Evolutionary conservation across 2,113 vertebrate species (phyloP), one percentile per base, ranked within the genome.

Genomic region (Salminus brasiliensis): DNA sequence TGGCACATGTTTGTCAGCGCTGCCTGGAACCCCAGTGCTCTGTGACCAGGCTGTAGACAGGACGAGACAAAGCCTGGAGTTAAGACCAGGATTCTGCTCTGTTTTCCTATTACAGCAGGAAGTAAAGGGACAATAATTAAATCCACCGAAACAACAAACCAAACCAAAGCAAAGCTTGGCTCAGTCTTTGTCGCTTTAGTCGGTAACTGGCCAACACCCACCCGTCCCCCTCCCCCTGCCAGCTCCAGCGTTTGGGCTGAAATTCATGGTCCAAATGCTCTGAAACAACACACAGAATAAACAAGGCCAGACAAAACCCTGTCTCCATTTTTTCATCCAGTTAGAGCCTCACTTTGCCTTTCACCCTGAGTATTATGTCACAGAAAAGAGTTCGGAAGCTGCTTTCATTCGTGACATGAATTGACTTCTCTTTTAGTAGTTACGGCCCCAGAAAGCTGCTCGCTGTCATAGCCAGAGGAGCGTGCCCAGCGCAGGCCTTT

Each of bases 251-350:
- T 52, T 65, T 41, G 53, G 69, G 29, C 30, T 29, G 47, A 72
- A 75, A 79, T 72, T 53, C 57, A 68, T 76, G 52, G 68, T 65
- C 65, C 63, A 59, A 75, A 73, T 47, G 36, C 63, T 83, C 74
- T 80, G 55, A 55, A 83, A 85, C 49, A 85, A 82, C 76, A 82
- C 9, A 29, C 80, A 73, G 41, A 41, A 68, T 82, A 85, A 85
- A 80, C 73, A 74, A 66, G 18, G 41, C 39, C 1, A 7, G 62
- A 71, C 32, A 65, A 18, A 41, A 30, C 55, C 29, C 29, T 25
- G 0, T 25, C 55, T 36, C 53, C 66, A 21, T 43, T 39, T 71
- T 79, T 39, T 68, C 41, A 72, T 6, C 32, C 77, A 57, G 29
- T 16, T 55, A 59, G n/a, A 66, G 43, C 59, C 59, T 70, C 49